Evolutionary conservation across 2,113 vertebrate genomes (phyloP).

Genomic region (Cebidichthys violaceus): DNA sequence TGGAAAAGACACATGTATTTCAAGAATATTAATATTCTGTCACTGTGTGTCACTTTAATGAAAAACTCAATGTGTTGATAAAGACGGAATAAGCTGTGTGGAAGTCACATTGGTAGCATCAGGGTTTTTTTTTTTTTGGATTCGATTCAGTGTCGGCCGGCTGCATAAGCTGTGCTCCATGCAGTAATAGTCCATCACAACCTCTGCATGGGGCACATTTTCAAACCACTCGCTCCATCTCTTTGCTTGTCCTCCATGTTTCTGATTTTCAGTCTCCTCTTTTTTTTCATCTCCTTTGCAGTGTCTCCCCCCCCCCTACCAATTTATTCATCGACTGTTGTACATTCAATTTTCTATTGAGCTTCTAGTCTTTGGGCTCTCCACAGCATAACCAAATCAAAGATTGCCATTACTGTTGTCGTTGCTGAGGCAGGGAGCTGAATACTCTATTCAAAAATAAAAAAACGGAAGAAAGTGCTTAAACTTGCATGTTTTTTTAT

Average conservation of each 20-base stretch:
- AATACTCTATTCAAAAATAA: neutral
- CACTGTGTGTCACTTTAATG: constrained; percentile 9
- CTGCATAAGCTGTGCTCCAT: constrained; percentile 36
- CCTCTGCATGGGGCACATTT: constrained; percentile 60
- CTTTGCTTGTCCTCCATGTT: constrained; percentile 21
- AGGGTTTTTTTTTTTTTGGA: neutral
- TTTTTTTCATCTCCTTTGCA: constrained; percentile 8
- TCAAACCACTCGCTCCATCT: constrained; percentile 39
- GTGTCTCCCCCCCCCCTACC: neutral
- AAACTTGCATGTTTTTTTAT: neutral
- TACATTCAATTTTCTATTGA: constrained; percentile 15
- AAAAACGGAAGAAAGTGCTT: neutral
- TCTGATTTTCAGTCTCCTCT: constrained; percentile 18
- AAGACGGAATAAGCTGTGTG: constrained; percentile 1
- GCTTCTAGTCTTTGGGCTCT: constrained; percentile 7
- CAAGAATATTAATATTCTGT: neutral
- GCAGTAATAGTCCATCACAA: constrained; percentile 60
- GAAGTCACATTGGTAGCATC: neutral
- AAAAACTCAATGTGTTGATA: constrained; percentile 11
- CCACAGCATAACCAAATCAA: neutral
- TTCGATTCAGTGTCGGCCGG: constrained; percentile 26
- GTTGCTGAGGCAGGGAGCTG: neutral
- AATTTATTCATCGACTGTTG: neutral
- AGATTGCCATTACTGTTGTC: neutral
- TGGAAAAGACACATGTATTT: neutral